Conservation (phyloP, 2,888 invertebrate genomes). For the Leucania comma region DNA sequence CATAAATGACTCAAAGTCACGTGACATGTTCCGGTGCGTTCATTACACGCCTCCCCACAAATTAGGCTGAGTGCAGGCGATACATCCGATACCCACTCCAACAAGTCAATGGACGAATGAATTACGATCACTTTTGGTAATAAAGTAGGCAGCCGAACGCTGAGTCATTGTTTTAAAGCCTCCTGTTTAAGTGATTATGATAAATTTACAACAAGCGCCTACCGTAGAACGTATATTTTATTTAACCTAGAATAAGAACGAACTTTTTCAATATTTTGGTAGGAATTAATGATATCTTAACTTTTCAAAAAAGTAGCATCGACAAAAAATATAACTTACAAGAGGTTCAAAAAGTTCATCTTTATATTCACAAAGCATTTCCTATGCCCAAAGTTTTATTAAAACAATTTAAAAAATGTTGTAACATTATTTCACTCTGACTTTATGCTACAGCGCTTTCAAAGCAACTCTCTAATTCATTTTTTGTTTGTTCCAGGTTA, state of each 20-base stretch:
- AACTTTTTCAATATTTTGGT: conserved; percentile 12
- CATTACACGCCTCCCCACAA: conserved; percentile 72
- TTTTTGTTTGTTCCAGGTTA: conserved; percentile 86
- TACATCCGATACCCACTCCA: conserved; percentile 66
- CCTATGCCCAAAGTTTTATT: conserved; percentile 14
- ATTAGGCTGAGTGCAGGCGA: conserved; percentile 79
- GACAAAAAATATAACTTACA: too few relatives aligned
- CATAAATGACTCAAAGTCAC: conserved; percentile 73
- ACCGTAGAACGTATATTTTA: conserved; percentile 9
- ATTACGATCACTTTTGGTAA: conserved; percentile 60
- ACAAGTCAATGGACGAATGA: conserved; percentile 62
- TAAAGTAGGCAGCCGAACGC: conserved; percentile 54
- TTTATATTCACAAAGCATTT: conserved; percentile 5
- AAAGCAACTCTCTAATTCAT: conserved; percentile 65
- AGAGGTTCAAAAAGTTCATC: background rate
- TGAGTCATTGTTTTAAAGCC: conserved; percentile 57
- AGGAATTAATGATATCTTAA: background rate
- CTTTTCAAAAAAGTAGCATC: background rate
- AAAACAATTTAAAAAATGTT: conserved; percentile 23
- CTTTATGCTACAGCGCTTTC: conserved; percentile 48
- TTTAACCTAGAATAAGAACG: conserved; percentile 1
- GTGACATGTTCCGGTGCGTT: conserved; percentile 69
- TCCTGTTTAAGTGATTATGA: conserved; percentile 56
- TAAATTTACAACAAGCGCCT: conserved; percentile 45
- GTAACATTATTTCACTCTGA: conserved; percentile 30